A percentile compares a stretch with the other conserved stretches of the same genome.
Conservation (phyloP, 2,888 invertebrate genomes). For the Phortica okadai region DNA sequence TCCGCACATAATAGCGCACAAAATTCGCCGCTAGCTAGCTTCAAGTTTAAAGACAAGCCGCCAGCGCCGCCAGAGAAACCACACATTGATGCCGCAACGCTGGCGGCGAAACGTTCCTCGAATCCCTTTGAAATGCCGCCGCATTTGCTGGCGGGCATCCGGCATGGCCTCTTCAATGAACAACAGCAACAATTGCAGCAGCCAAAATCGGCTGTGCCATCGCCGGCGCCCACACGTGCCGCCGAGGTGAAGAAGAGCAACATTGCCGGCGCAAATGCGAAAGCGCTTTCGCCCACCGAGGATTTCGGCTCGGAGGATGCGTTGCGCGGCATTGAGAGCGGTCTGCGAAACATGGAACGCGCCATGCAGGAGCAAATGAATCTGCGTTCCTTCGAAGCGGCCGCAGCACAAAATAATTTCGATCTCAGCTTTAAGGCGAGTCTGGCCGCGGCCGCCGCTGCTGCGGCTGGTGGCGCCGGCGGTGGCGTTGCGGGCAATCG, state of each 20-base stretch:
- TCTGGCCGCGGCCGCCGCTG: slow-evolving; percentile 52
- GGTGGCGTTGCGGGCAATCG: slow-evolving; percentile 45
- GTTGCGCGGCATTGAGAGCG: slow-evolving; percentile 76
- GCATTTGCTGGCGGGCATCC: slow-evolving; percentile 43
- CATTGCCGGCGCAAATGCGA: slow-evolving; percentile 11
- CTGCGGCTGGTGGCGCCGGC: slow-evolving; percentile 7
- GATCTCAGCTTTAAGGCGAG: slow-evolving; percentile 70
- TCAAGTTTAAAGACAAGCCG: slow-evolving; percentile 73
- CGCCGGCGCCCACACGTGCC: slow-evolving; percentile 71
- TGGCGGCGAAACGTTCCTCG: slow-evolving; percentile 67
- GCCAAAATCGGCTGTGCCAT: slow-evolving; percentile 60
- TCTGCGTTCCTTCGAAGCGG: slow-evolving; percentile 73
- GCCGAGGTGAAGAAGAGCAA: slow-evolving; percentile 64
- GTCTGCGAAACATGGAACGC: slow-evolving; percentile 76
- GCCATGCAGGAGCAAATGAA: slow-evolving; percentile 77
- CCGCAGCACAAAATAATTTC: slow-evolving; percentile 65
- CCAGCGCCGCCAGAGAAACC: slow-evolving; percentile 70
- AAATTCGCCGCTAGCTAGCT: slow-evolving; percentile 70
- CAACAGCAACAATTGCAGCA: background rate
- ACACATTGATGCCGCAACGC: slow-evolving; percentile 57
- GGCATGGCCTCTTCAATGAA: background rate
- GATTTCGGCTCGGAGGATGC: slow-evolving; percentile 77
- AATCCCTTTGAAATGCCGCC: slow-evolving; percentile 73
- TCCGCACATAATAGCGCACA: slow-evolving; percentile 73
- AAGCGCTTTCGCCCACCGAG: slow-evolving; percentile 70